phyloP scores from a whole-genome alignment of 2,113 vertebrate genomes.

The Syrmaticus mikado region DNA sequence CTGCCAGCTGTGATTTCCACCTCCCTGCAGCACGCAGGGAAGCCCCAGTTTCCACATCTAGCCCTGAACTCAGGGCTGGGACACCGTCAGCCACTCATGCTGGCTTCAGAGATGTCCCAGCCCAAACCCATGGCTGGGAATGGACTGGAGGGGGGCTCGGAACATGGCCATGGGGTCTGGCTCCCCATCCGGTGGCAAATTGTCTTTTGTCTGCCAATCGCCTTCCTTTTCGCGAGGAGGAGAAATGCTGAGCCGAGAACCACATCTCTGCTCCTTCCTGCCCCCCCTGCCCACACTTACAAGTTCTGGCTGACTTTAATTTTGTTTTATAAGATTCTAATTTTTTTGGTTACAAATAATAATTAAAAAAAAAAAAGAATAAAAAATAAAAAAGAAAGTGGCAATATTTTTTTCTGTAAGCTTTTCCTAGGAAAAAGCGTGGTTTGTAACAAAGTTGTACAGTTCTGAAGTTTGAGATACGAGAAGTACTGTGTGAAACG shows the following conservation, averaged over 20 bases:
- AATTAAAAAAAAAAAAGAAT: neutral
- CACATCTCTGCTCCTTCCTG: neutral
- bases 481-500: conserved; percentile 73
- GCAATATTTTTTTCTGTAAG: conserved; percentile 76
- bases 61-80: neutral
- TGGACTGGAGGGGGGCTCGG: neutral
- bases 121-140: neutral
- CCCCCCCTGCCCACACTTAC: conserved; percentile 19
- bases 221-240: neutral
- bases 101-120: neutral
- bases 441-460: conserved; percentile 89
- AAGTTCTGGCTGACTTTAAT: conserved; percentile 64
- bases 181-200: neutral
- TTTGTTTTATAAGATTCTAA: conserved; percentile 41
- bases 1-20: neutral
- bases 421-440: conserved; percentile 80
- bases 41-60: neutral
- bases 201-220: conserved; percentile 20
- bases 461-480: conserved; percentile 79
- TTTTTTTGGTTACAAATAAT: conserved; percentile 45
- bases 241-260: neutral
- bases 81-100: neutral
- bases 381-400: conserved; percentile 49
- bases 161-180: neutral
- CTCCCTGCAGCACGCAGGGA: neutral